These are phyloP conservation scores for Lagorchestes hirsutus DNA, from an alignment of 2,797 vertebrate species.

Conservation along the genomic window DNA sequence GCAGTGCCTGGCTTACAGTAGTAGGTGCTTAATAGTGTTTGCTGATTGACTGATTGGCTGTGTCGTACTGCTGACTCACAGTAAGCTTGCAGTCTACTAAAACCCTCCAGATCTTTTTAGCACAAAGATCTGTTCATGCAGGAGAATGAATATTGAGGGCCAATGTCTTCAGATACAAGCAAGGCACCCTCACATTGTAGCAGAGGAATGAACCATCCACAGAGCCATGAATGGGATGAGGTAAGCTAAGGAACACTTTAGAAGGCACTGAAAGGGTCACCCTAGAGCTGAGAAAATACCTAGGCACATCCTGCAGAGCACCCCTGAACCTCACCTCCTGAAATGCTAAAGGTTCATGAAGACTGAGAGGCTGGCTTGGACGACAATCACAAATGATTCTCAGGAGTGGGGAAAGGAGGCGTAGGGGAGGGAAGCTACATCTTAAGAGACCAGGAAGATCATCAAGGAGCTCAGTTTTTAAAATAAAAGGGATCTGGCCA, in stretches of 20 bases:
- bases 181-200: too few relatives aligned
- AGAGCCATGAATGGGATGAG: neutral
- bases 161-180: neutral
- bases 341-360: neutral
- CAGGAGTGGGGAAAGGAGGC: neutral
- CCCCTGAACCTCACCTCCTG: neutral
- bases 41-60: too few relatives aligned
- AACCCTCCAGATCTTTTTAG: neutral
- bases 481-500: too few relatives aligned
- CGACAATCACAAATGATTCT: neutral
- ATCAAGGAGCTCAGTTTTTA: too few relatives aligned
- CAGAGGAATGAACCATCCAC: neutral
- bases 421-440: neutral
- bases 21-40: neutral
- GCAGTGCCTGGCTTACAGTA: neutral
- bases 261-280: neutral
- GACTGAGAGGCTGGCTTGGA: too few relatives aligned
- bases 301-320: neutral
- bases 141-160: neutral
- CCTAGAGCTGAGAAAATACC: neutral
- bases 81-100: neutral
- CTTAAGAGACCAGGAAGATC: neutral
- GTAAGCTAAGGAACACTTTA: neutral
- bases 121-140: neutral
- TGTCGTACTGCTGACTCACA: neutral